Evolutionary conservation across 2,113 vertebrate genomes (phyloP).

Genomic region (Nesogale talazaci): DNA sequence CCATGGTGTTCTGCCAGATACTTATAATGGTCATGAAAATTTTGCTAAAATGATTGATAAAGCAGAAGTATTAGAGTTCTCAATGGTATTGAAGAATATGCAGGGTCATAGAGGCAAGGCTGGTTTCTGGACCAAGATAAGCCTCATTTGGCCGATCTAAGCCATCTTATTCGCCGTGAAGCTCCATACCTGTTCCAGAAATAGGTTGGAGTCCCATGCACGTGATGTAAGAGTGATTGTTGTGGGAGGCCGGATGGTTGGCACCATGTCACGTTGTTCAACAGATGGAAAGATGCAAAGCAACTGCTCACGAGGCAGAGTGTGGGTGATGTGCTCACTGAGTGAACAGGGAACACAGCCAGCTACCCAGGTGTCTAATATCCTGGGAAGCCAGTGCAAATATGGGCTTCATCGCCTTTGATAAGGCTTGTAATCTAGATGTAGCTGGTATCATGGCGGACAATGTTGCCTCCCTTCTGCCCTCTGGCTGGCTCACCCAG

Average conservation of each 20-base stretch:
- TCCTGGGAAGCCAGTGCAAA: slow-evolving; percentile 91
- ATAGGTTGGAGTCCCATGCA: slow-evolving; percentile 89
- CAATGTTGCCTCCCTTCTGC: slow-evolving; percentile 89
- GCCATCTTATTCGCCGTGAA: slow-evolving; percentile 90
- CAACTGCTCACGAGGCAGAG: slow-evolving; percentile 91
- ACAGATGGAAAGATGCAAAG: slow-evolving; percentile 91
- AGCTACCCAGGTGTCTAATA: slow-evolving; percentile 90
- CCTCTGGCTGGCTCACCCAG: slow-evolving; percentile 90
- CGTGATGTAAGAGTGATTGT: slow-evolving; percentile 91
- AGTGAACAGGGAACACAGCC: slow-evolving; percentile 90
- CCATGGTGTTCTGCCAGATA: too few relatives aligned
- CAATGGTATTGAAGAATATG: too few relatives aligned
- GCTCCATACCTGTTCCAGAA: slow-evolving; percentile 91
- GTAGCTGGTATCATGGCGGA: slow-evolving; percentile 91
- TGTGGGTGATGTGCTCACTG: slow-evolving; percentile 90
- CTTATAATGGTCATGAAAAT: too few relatives aligned
- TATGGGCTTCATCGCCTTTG: slow-evolving; percentile 92
- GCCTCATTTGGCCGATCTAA: slow-evolving; percentile 89
- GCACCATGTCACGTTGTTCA: slow-evolving; percentile 91
- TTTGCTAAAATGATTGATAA: too few relatives aligned
- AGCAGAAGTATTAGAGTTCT: too few relatives aligned
- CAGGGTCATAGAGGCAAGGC: slow-evolving; percentile 86
- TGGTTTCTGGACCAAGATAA: slow-evolving; percentile 90
- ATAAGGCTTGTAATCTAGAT: slow-evolving; percentile 91
- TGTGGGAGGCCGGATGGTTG: slow-evolving; percentile 90